These are phyloP conservation scores for Morone chrysops DNA, from an alignment of 2,113 vertebrate species.

Conservation along the genomic window DNA sequence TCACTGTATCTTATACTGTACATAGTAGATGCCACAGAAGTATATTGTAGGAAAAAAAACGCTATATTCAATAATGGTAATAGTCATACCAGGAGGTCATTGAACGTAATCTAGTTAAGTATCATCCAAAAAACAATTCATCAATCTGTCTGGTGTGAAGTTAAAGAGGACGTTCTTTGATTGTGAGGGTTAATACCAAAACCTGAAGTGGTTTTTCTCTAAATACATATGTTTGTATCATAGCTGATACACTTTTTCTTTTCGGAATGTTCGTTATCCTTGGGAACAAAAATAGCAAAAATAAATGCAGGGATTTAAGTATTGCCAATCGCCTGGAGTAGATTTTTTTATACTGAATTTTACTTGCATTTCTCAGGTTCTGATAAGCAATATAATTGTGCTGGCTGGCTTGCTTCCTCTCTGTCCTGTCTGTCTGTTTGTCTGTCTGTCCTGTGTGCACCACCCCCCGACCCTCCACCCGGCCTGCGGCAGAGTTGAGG, in stretches of 20 bases:
- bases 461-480: background rate
- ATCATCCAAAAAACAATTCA: background rate
- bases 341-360: background rate
- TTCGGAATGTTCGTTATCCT: no score
- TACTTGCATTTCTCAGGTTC: no score
- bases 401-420: background rate
- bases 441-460: background rate
- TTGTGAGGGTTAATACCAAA: background rate
- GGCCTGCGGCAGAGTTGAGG: slow-evolving; percentile 30
- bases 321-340: background rate
- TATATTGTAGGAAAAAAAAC: background rate
- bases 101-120: background rate
- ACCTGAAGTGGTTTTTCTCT: background rate
- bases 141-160: no score
- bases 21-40: background rate
- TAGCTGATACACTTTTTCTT: background rate
- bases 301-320: no score
- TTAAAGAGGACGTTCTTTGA: background rate
- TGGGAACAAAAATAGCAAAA: no score
- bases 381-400: background rate
- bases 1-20: background rate
- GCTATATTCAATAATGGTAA: background rate
- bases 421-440: background rate
- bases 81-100: no score
- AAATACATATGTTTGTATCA: background rate